Evolutionary conservation across 2,888 invertebrate genomes (phyloP).

Genomic region (Allygus modestus): DNA sequence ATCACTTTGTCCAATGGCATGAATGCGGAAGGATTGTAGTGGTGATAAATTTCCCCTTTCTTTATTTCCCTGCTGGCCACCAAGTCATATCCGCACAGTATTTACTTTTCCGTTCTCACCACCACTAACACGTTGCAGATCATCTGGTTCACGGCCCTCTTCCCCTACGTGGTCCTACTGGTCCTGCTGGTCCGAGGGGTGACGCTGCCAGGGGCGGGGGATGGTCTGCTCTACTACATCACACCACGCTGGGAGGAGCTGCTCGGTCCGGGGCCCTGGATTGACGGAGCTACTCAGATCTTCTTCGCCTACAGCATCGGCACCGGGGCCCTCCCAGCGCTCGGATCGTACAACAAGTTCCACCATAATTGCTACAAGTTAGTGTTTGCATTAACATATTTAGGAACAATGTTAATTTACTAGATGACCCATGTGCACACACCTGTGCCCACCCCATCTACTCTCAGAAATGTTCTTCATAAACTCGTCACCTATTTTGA

Average conservation of each 20-base stretch:
- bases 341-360: conserved; percentile 87
- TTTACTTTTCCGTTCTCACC: no score
- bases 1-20: no score
- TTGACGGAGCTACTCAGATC: conserved; percentile 87
- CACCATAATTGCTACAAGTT: conserved; percentile 87
- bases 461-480: no score
- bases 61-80: no score
- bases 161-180: conserved; percentile 84
- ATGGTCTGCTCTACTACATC: conserved; percentile 83
- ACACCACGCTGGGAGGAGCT: conserved; percentile 80
- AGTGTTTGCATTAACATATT: conserved; percentile 62
- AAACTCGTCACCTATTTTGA: no score
- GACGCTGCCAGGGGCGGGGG: conserved; percentile 81
- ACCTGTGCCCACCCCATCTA: no score
- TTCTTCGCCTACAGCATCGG: conserved; percentile 89
- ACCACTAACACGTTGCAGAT: conserved; percentile 74
- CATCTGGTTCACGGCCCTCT: conserved; percentile 88
- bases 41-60: no score
- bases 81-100: no score
- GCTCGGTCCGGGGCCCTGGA: conserved; percentile 80
- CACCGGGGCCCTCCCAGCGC: conserved; percentile 85
- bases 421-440: neutral
- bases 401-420: no score
- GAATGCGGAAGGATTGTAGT: no score
- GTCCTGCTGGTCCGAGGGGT: conserved; percentile 82